phyloP scores from a whole-genome alignment of 2,797 vertebrate species.

The Chloroceryle amazona region DNA sequence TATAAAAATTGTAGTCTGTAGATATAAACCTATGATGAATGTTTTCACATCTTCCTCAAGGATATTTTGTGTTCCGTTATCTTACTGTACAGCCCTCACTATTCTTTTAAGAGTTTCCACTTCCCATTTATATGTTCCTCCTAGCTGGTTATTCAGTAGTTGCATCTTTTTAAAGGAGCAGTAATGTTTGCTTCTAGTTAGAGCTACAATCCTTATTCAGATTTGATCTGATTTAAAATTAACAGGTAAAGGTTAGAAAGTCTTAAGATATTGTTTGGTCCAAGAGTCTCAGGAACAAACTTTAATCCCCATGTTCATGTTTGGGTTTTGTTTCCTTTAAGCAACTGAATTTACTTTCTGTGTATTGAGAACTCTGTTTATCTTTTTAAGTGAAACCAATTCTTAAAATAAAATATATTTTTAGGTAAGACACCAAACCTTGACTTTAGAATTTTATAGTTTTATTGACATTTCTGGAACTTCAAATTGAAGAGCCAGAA shows the following conservation, averaged over 20 bases:
- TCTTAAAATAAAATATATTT: neutral
- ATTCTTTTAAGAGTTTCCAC: neutral
- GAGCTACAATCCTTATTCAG: neutral
- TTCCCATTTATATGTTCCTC: neutral
- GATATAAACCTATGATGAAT: neutral
- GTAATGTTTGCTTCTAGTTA: neutral
- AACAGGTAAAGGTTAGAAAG: neutral
- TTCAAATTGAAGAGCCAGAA: neutral
- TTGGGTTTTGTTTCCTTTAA: neutral
- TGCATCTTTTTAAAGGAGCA: slow-evolving; percentile 4
- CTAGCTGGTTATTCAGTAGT: neutral
- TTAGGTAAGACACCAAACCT: neutral
- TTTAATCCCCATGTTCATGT: neutral
- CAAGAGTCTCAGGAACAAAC: neutral
- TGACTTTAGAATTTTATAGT: neutral
- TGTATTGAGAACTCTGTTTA: neutral
- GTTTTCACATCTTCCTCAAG: neutral
- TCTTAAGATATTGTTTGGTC: neutral
- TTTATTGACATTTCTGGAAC: neutral
- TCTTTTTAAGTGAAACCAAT: neutral
- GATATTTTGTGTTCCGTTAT: neutral
- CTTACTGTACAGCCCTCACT: neutral
- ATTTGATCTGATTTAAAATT: neutral
- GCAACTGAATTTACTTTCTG: neutral
- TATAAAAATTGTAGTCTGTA: neutral